These are phyloP conservation scores for Palythoa caribaeorum DNA, from an alignment of 92 coral and sea anemone genomes.

Conservation along the genomic window DNA sequence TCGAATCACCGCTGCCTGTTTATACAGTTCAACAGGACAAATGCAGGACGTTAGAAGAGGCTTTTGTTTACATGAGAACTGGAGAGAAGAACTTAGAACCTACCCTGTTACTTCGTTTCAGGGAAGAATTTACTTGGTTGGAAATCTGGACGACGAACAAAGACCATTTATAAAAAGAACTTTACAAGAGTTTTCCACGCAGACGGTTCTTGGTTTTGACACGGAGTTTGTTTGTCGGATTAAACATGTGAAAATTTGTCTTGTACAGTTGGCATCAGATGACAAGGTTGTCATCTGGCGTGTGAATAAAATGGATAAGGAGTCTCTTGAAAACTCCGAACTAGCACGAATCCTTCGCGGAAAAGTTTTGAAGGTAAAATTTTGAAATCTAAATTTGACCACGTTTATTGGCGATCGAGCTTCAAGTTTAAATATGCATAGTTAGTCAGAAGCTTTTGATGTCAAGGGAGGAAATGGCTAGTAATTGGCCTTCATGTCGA, in stretches of 20 bases:
- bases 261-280: slow-evolving; percentile 40
- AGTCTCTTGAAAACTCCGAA: slow-evolving; percentile 37
- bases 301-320: slow-evolving; percentile 33
- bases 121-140: slow-evolving; percentile 15
- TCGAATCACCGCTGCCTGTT: neutral
- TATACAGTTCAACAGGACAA: slow-evolving; percentile 4
- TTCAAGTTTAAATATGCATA: too few relatives aligned
- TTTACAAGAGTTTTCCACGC: slow-evolving; percentile 21
- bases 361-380: slow-evolving; percentile 21
- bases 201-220: slow-evolving; percentile 33
- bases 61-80: slow-evolving; percentile 35
- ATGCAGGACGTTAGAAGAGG: neutral
- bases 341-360: slow-evolving; percentile 38
- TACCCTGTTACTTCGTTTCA: slow-evolving; percentile 43
- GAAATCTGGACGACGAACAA: slow-evolving; percentile 35
- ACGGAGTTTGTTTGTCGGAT: slow-evolving; percentile 39
- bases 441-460: too few relatives aligned
- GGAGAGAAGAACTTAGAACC: slow-evolving; percentile 39
- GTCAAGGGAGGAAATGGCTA: too few relatives aligned
- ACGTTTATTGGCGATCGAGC: too few relatives aligned
- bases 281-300: slow-evolving; percentile 43
- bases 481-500: too few relatives aligned
- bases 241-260: slow-evolving; percentile 31
- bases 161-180: slow-evolving; percentile 40
- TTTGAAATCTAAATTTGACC: neutral